Base-by-base conservation (phyloP, 1,140 invertebrate species). In the Araneus ventricosus region DNA sequence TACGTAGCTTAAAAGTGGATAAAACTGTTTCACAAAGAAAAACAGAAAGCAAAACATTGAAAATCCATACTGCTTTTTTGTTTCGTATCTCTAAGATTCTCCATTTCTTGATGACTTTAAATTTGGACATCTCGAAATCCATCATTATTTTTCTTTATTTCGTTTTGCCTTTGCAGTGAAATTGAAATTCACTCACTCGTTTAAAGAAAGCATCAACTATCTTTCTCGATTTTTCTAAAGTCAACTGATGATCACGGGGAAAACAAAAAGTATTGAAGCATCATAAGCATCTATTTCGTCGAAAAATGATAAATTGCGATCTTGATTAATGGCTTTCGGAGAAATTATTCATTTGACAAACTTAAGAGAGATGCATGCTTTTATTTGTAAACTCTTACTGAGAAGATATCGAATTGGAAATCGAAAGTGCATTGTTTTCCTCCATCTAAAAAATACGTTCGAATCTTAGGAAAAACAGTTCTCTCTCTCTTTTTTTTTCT, bases 331-430 rank as follows among this genome's bases (percentile, higher is more conserved):
- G 70, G 37, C 30, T 75, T 75, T 75, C 5, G 6, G 59, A 75
- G 20, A 37, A 30, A 75, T 75, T 37, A 75, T 30, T 75, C 70
- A 20, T 75, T 34, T 75, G 70, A 75, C 70, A 75, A 37, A 75
- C 14, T 75, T 37, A 37, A 75, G 30, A 75, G 4, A 10, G 30
- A 75, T 5, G 30, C 34, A 22, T 6, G 17, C 20, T 37, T 37
- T 37, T 75, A 34, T 75, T 75, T 75, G 70, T 37, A 75, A 75
- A 75, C 34, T 75, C 17, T 22, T 34, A 34, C 30, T 17, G 3
- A 37, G 34, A 75, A 75, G 30, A 75, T 37, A 34, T 75, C 4
- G 34, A 37, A 75, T 75, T 14, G 70, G 70, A 75, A 75, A 75
- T 75, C 70, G 70, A 75, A 75, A 75, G 4, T 34, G 27, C 14